Evolutionary conservation across 2,797 vertebrate species (phyloP).

Genomic region (Eupleurogrammus muticus): DNA sequence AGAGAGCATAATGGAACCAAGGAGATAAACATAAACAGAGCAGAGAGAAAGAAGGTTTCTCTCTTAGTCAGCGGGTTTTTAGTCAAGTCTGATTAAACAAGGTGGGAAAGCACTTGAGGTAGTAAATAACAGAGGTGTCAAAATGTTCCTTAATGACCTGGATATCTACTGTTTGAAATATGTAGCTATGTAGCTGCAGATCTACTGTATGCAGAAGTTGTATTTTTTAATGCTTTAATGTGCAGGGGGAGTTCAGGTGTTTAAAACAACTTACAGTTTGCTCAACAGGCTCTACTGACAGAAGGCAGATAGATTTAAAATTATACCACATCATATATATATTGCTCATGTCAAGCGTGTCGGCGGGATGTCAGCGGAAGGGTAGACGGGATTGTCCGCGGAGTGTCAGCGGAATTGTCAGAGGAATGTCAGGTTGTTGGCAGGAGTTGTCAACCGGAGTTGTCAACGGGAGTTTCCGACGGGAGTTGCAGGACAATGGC

Average conservation of each 20-base stretch:
- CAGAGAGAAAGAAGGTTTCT: constrained; percentile 59
- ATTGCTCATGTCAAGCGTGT: neutral
- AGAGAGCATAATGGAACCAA: constrained; percentile 43
- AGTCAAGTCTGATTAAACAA: constrained; percentile 80
- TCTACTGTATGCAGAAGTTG: constrained; percentile 46
- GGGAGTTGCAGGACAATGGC: too few relatives aligned
- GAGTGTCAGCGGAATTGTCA: too few relatives aligned
- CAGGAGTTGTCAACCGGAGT: too few relatives aligned
- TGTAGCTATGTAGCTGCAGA: constrained; percentile 70
- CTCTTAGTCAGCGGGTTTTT: constrained; percentile 75
- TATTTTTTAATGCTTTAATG: constrained; percentile 55
- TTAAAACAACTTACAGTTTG: constrained; percentile 40
- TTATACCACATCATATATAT: neutral
- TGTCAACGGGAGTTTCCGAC: too few relatives aligned
- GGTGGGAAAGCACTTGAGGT: constrained; percentile 67
- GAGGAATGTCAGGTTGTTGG: too few relatives aligned
- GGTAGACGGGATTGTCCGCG: too few relatives aligned
- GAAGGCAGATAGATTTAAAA: neutral
- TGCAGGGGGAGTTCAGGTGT: constrained; percentile 42
- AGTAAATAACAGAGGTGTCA: constrained; percentile 81
- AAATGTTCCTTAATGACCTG: constrained; percentile 79
- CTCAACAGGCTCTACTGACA: neutral
- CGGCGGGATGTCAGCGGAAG: too few relatives aligned
- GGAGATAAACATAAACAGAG: constrained; percentile 74
- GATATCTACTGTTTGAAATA: constrained; percentile 73